Percentiles rank a stretch among this genome's conserved stretches.
Conservation (phyloP, 1,140 invertebrate genomes). For the Pseudomyrmex concolor region DNA sequence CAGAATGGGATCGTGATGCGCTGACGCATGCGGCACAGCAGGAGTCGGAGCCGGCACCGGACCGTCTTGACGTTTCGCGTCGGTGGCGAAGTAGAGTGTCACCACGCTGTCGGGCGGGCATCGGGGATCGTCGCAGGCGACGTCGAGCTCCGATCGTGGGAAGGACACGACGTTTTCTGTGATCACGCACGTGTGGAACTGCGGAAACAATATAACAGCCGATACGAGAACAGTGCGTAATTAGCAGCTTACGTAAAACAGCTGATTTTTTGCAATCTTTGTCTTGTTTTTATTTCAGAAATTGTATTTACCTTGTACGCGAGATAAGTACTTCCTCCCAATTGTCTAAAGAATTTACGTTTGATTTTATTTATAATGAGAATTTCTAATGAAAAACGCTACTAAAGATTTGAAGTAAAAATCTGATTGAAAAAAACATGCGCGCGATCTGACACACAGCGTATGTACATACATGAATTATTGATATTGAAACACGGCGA, state of each 20-base stretch:
- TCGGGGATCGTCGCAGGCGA: conserved; percentile 90
- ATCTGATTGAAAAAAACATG: neutral
- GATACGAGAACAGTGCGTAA: conserved; percentile 22
- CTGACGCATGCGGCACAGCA: conserved; percentile 87
- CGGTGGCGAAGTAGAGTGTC: conserved; percentile 91
- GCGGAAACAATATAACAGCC: conserved; percentile 82
- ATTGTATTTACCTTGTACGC: too few species aligned
- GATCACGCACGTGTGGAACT: conserved; percentile 97
- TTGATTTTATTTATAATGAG: neutral
- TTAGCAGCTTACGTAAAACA: neutral
- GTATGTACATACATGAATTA: neutral
- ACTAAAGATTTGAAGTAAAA: neutral
- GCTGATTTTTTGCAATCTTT: neutral
- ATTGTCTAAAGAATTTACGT: neutral
- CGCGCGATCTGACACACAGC: neutral
- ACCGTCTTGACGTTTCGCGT: conserved; percentile 85
- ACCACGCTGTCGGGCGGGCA: conserved; percentile 92
- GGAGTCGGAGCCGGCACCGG: conserved; percentile 90
- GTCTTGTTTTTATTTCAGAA: neutral
- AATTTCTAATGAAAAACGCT: neutral
- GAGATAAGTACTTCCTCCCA: too few species aligned
- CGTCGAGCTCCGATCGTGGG: conserved; percentile 93
- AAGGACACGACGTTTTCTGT: conserved; percentile 93
- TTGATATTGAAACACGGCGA: neutral
- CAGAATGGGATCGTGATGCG: conserved; percentile 89